phyloP scores from a whole-genome alignment of 2,888 invertebrate genomes.

The Eilema griseolum region DNA sequence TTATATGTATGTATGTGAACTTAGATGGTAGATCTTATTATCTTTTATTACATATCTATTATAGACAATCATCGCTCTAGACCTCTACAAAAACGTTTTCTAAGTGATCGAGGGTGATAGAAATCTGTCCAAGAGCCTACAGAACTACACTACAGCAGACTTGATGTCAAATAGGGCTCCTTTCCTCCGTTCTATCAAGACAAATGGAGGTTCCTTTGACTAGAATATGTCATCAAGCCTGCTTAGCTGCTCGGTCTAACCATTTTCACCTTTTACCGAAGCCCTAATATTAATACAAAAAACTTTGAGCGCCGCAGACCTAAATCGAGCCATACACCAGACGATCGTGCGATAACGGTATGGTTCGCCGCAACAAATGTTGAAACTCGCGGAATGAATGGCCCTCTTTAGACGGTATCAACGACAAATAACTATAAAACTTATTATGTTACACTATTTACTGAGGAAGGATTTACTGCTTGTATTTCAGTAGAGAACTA shows the following conservation, averaged over 20 bases:
- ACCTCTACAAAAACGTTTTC: no score
- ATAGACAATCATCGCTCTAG: no score
- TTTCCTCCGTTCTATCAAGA: background rate
- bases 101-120: no score
- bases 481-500: background rate
- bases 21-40: no score
- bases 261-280: no score
- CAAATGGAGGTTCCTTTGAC: no score
- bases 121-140: no score
- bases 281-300: background rate
- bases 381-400: slow-evolving; percentile 55
- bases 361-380: slow-evolving; percentile 50
- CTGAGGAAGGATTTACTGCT: slow-evolving; percentile 12
- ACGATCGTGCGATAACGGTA: slow-evolving; percentile 56
- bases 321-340: slow-evolving; percentile 44
- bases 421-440: slow-evolving; percentile 41
- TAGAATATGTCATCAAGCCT: no score
- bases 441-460: slow-evolving; percentile 30
- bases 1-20: no score
- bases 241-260: background rate
- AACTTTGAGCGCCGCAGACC: slow-evolving; percentile 42
- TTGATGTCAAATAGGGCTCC: no score
- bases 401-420: slow-evolving; percentile 56
- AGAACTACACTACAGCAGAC: no score
- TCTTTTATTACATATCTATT: no score